Percentiles rank a stretch among this genome's conserved stretches.
Conservation (phyloP, 2,797 vertebrate species). For the Ceyx erithaca region DNA sequence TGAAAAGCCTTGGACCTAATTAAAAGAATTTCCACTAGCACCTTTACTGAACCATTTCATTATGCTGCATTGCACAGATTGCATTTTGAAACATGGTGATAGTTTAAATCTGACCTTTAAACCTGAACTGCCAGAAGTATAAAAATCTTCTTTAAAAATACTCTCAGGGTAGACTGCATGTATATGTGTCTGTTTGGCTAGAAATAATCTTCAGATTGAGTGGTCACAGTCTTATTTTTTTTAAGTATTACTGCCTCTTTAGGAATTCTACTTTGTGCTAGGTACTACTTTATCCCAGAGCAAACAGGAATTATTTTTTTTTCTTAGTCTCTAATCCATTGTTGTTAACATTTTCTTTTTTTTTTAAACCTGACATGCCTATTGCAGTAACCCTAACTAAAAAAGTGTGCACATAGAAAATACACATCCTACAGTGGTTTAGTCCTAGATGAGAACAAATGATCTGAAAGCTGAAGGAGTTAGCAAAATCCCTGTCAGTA, state of each 20-base stretch:
- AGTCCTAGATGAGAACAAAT: neutral
- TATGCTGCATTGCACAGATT: conserved; percentile 86
- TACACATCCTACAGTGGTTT: neutral
- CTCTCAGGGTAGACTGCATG: conserved; percentile 42
- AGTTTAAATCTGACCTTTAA: conserved; percentile 86
- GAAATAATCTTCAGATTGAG: conserved; percentile 73
- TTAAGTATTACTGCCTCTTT: neutral
- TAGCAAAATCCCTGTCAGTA: neutral
- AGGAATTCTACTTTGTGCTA: neutral
- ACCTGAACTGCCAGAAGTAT: conserved; percentile 83
- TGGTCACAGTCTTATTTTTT: conserved; percentile 13
- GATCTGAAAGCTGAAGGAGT: neutral
- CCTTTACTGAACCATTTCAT: conserved; percentile 89
- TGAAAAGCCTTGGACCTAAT: conserved; percentile 88
- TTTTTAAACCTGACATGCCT: neutral
- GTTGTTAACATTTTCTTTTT: neutral
- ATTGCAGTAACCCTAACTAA: neutral
- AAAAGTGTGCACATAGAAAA: neutral
- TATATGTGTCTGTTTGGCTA: conserved; percentile 72
- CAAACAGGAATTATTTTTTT: neutral
- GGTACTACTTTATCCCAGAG: neutral
- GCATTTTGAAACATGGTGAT: conserved; percentile 85
- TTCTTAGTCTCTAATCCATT: neutral
- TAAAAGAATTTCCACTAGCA: conserved; percentile 87
- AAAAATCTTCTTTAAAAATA: conserved; percentile 79